A percentile compares a stretch with the other conserved stretches of the same genome.
These are phyloP conservation scores for Samia ricini DNA, from an alignment of 1,140 invertebrate species.

Conservation along the genomic window DNA sequence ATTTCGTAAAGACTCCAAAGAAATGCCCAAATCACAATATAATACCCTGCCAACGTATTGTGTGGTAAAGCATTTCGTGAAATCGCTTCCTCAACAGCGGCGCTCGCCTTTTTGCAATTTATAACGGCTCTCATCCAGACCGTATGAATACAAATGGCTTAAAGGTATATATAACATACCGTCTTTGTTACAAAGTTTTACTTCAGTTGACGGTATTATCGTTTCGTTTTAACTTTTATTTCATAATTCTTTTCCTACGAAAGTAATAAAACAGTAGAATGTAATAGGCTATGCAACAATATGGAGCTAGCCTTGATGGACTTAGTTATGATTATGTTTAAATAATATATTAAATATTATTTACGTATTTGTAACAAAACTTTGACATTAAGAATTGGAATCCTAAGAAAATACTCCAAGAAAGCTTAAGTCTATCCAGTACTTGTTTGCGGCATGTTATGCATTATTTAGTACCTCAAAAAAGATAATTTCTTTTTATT, in stretches of 20 bases:
- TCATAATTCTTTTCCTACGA: background rate
- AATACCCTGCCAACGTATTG: conserved; percentile 53
- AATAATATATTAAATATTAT: too few relatives aligned
- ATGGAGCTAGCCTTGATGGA: too few relatives aligned
- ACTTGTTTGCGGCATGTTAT: too few relatives aligned
- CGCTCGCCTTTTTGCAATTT: conserved; percentile 65
- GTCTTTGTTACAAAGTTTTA: conserved; percentile 32
- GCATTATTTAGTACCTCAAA: too few relatives aligned
- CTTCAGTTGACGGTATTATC: conserved; percentile 31
- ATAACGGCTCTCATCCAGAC: conserved; percentile 62
- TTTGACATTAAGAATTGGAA: too few relatives aligned
- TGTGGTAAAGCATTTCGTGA: conserved; percentile 62
- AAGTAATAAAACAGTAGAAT: background rate
- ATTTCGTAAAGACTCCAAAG: conserved; percentile 44
- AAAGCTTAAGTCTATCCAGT: too few relatives aligned
- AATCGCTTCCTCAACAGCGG: conserved; percentile 63
- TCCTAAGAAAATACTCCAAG: too few relatives aligned
- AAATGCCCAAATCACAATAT: conserved; percentile 51
- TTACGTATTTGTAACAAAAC: too few relatives aligned
- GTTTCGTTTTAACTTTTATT: background rate
- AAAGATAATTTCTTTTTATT: too few relatives aligned
- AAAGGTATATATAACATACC: conserved; percentile 19
- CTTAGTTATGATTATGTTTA: too few relatives aligned
- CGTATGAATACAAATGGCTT: conserved; percentile 49
- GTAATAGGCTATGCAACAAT: too few relatives aligned